Evolutionary conservation across 2,888 invertebrate genomes (phyloP).

Genomic region (Parelbella ahira): DNA sequence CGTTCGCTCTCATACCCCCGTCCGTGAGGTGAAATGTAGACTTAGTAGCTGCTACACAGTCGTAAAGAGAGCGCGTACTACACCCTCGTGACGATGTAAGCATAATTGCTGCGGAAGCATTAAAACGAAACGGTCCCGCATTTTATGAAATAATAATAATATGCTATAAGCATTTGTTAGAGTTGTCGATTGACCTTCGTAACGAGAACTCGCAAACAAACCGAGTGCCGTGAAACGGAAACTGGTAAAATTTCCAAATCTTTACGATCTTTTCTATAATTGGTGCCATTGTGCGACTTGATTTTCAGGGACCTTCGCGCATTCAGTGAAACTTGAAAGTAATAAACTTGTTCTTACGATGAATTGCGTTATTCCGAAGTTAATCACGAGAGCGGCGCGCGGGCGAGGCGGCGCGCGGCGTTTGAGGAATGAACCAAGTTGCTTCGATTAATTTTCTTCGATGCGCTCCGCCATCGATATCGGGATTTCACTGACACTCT

Average conservation of each 20-base stretch:
- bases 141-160: conserved; percentile 16
- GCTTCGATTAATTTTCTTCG: conserved; percentile 45
- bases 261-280: conserved; percentile 41
- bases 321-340: conserved; percentile 58
- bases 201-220: conserved; percentile 34
- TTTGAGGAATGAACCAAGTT: conserved; percentile 49
- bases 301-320: conserved; percentile 49
- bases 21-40: conserved; percentile 24
- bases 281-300: conserved; percentile 57
- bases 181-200: conserved; percentile 22
- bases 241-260: conserved; percentile 31
- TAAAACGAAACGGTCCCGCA: conserved; percentile 17
- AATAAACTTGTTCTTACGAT: conserved; percentile 62
- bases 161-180: conserved; percentile 11
- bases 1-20: conserved; percentile 27
- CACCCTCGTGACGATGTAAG: conserved; percentile 21
- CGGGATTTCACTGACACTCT: conserved; percentile 29
- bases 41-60: conserved; percentile 17
- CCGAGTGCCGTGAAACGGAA: conserved; percentile 42
- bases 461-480: conserved; percentile 30
- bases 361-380: conserved; percentile 64
- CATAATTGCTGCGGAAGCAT: conserved; percentile 21
- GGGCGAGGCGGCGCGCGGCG: conserved; percentile 32
- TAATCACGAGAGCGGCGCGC: conserved; percentile 46
- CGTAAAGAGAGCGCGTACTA: conserved; percentile 23